Percentiles rank a stretch among this genome's conserved stretches.
Conservation (phyloP, 2,113 vertebrate species). For the Sphaerodactylus townsendi region DNA sequence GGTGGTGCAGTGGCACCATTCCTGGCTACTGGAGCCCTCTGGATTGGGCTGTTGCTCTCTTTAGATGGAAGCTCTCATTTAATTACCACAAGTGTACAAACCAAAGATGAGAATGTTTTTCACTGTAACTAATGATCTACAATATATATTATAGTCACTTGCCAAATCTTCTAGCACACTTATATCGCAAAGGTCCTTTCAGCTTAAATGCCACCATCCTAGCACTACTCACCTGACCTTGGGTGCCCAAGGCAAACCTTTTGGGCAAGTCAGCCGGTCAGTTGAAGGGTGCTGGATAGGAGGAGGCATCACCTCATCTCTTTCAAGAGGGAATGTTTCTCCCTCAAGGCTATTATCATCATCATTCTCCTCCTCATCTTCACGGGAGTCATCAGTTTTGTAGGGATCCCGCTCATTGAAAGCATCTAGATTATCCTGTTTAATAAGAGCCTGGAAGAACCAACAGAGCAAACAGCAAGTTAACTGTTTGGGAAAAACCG, state of each 20-base stretch:
- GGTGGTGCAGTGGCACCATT: too few species aligned
- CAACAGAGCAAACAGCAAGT: background rate
- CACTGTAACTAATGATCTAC: background rate
- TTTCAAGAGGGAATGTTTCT: conserved; percentile 90
- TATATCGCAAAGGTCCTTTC: rapidly evolving
- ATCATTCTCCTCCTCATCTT: conserved; percentile 95
- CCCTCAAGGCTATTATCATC: conserved; percentile 92
- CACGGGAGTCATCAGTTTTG: conserved; percentile 90
- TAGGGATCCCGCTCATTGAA: conserved; percentile 97
- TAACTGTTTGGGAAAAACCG: too few species aligned
- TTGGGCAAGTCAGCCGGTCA: conserved; percentile 91
- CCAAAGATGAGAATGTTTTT: background rate
- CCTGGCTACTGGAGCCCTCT: too few species aligned
- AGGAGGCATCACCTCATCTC: conserved; percentile 95
- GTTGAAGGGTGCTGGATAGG: conserved; percentile 87
- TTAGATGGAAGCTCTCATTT: background rate
- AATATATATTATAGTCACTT: background rate
- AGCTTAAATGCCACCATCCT: background rate
- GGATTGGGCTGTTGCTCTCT: too few species aligned
- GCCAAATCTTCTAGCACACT: background rate
- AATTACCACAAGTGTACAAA: background rate
- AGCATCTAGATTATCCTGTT: conserved; percentile 97
- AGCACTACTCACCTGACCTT: conserved; percentile 87
- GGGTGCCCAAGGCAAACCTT: conserved; percentile 96
- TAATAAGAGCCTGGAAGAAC: conserved; percentile 85